Evolutionary conservation across 2,113 vertebrate genomes (phyloP).

Genomic region (Rhinogobius similis): DNA sequence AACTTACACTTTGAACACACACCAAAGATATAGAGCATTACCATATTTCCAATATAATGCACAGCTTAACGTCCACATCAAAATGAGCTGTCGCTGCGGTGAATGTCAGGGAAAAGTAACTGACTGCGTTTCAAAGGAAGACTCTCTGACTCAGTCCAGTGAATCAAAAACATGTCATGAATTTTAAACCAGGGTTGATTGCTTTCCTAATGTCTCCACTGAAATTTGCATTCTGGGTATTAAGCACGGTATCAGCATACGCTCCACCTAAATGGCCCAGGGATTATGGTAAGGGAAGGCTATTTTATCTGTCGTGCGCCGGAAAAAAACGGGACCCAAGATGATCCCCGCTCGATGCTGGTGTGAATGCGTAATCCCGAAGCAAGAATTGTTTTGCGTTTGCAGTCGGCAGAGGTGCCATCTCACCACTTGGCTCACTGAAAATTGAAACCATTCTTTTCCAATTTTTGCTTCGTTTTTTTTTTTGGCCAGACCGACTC

Average conservation of each 20-base stretch:
- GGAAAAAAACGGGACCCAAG: constrained; percentile 18
- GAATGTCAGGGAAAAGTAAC: constrained; percentile 42
- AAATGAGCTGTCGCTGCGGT: constrained; percentile 34
- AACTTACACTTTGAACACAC: constrained; percentile 17
- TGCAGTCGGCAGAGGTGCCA: constrained; percentile 23
- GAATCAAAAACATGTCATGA: constrained; percentile 28
- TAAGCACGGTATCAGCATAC: constrained; percentile 55
- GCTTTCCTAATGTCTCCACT: constrained; percentile 44
- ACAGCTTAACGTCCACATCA: constrained; percentile 18
- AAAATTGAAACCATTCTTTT: constrained; percentile 38
- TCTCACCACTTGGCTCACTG: constrained; percentile 41
- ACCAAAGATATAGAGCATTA: constrained; percentile 26
- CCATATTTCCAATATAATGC: constrained; percentile 41
- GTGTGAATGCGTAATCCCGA: constrained; percentile 47
- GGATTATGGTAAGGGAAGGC: constrained; percentile 58
- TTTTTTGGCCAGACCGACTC: constrained; percentile 10
- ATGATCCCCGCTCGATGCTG: constrained; percentile 37
- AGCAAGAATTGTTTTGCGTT: constrained; percentile 31
- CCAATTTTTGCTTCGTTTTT: constrained; percentile 22
- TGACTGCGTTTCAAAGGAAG: constrained; percentile 40
- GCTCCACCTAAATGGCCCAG: constrained; percentile 45
- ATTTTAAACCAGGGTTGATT: constrained; percentile 47
- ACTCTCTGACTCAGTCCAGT: constrained; percentile 1
- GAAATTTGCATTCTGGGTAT: constrained; percentile 58
- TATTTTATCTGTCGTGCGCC: constrained; percentile 55